Evolutionary conservation across 2,797 vertebrate genomes (phyloP).

Genomic region (Enteromius fasciolatus): DNA sequence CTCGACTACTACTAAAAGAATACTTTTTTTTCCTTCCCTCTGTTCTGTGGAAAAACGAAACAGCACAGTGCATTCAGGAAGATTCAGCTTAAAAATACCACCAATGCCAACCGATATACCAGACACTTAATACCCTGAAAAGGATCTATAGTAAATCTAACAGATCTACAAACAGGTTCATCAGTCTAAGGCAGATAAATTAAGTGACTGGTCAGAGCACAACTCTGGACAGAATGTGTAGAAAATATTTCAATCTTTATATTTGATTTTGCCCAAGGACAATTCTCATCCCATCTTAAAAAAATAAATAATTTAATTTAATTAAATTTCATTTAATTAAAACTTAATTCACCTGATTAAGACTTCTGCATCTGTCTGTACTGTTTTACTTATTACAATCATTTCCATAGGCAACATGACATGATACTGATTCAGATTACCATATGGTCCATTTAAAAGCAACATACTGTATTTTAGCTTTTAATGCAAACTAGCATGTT

Average conservation of each 20-base stretch:
- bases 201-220: too few species aligned
- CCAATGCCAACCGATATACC: conserved; percentile 9
- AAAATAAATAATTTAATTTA: too few species aligned
- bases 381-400: conserved; percentile 52
- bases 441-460: conserved; percentile 51
- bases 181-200: too few species aligned
- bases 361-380: conserved; percentile 43
- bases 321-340: too few species aligned
- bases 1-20: too few species aligned
- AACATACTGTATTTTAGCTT: conserved; percentile 45
- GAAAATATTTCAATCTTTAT: neutral
- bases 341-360: neutral
- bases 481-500: conserved; percentile 49
- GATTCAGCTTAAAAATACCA: neutral
- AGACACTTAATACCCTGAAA: too few species aligned
- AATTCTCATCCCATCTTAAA: too few species aligned
- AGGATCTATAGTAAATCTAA: too few species aligned
- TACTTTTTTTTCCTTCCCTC: too few species aligned
- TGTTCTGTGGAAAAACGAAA: neutral
- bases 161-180: neutral
- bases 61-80: too few species aligned
- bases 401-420: conserved; percentile 49
- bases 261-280: neutral
- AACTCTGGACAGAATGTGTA: too few species aligned
- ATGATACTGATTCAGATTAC: conserved; percentile 62